Percentiles rank a stretch among this genome's conserved stretches.
Conservation (phyloP, 2,113 vertebrate species). For the Bothrops jararaca region DNA sequence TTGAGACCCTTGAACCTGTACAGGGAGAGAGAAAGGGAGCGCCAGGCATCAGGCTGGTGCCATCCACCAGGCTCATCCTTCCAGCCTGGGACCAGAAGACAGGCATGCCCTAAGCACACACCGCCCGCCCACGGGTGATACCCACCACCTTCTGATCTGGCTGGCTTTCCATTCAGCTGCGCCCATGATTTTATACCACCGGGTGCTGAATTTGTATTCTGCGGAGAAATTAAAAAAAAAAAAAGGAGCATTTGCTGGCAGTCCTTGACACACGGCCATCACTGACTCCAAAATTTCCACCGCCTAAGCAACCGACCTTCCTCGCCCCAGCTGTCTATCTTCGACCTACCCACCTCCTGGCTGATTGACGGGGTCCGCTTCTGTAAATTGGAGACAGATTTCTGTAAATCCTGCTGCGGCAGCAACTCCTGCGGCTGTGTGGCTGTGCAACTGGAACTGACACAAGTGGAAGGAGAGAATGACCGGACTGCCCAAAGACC, state of each 20-base stretch:
- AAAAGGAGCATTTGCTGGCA: background rate
- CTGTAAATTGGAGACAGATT: slow-evolving; percentile 99
- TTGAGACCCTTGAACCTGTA: slow-evolving; percentile 99
- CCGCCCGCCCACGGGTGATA: background rate
- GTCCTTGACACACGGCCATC: background rate
- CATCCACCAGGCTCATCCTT: background rate
- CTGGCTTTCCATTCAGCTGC: slow-evolving; percentile 99
- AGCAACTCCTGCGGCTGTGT: slow-evolving; percentile 97
- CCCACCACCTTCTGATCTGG: slow-evolving; percentile 94
- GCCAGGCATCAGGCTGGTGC: slow-evolving; percentile 4
- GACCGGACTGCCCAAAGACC: background rate
- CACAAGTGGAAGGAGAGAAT: slow-evolving; percentile 16
- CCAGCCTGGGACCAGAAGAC: too few species aligned
- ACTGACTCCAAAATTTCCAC: too few species aligned
- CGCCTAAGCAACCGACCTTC: too few species aligned
- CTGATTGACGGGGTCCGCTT: slow-evolving; percentile 88
- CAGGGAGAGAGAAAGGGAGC: slow-evolving; percentile 2
- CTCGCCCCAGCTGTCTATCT: too few species aligned
- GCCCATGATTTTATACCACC: slow-evolving; percentile 99
- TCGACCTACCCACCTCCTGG: slow-evolving; percentile 82
- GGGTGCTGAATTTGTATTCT: slow-evolving; percentile 93
- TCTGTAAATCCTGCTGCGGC: slow-evolving; percentile 97
- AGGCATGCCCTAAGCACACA: background rate
- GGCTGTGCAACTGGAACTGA: slow-evolving; percentile 92
- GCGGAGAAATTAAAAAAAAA: slow-evolving; percentile 27